Conservation (phyloP, 2,113 vertebrate genomes). For the Salvator merianae region DNA sequence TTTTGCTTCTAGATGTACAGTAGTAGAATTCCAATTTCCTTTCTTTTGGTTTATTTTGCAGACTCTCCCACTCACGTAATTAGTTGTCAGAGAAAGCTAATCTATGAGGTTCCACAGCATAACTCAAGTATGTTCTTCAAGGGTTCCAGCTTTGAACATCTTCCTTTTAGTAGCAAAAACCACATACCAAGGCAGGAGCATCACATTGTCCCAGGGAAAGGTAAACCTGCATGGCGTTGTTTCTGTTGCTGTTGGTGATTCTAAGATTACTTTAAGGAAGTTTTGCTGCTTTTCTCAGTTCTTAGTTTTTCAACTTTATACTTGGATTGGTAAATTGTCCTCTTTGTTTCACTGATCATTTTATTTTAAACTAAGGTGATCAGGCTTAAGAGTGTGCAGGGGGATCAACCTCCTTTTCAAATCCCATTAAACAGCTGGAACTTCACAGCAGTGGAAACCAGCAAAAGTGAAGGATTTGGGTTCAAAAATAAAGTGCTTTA, state of each 20-base stretch:
- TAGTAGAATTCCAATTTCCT: neutral
- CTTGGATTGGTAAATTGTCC: neutral
- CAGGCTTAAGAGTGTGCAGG: neutral
- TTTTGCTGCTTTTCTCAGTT: neutral
- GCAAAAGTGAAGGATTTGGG: no score
- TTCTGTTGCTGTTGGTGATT: neutral
- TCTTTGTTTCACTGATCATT: neutral
- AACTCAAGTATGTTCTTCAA: slow-evolving; percentile 68
- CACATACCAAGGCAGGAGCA: slow-evolving; percentile 49
- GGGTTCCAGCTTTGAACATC: slow-evolving; percentile 28
- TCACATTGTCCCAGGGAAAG: slow-evolving; percentile 46
- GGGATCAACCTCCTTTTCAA: no score
- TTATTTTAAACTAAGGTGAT: neutral
- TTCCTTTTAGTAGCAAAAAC: slow-evolving; percentile 37
- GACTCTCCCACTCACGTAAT: slow-evolving; percentile 78
- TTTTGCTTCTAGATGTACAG: neutral
- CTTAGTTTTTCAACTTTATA: neutral
- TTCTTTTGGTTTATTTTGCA: slow-evolving; percentile 52
- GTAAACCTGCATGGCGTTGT: slow-evolving; percentile 9
- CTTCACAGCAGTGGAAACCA: no score
- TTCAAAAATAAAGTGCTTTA: no score
- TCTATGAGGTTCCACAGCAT: slow-evolving; percentile 68
- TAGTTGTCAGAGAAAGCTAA: slow-evolving; percentile 71
- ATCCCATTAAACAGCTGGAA: no score
- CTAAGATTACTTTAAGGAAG: neutral